Conservation (phyloP, 2,113 vertebrate genomes). For the Marmota flaviventris region DNA sequence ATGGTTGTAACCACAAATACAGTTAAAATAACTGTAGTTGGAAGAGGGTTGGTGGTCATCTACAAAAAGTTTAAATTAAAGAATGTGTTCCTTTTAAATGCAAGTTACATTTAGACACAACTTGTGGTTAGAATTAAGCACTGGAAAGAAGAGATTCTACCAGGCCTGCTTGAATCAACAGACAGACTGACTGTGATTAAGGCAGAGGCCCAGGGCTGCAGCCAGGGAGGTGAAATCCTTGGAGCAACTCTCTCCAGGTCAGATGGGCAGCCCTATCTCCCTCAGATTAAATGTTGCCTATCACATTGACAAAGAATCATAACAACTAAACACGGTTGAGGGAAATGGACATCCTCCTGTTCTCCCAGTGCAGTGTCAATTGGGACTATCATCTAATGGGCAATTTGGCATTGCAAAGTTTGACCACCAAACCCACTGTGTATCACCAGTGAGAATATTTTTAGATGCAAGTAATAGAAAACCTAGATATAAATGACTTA, state of each 20-base stretch:
- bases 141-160: background rate
- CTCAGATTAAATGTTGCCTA: background rate
- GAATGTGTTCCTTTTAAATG: background rate
- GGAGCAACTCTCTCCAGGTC: background rate
- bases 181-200: background rate
- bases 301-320: background rate
- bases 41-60: slow-evolving; percentile 1
- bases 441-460: background rate
- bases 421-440: background rate
- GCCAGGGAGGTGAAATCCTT: background rate
- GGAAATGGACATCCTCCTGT: background rate
- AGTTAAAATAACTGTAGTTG: background rate
- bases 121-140: slow-evolving; percentile 2
- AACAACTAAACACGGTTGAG: background rate
- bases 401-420: background rate
- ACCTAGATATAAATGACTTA: background rate
- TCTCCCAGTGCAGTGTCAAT: background rate
- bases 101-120: slow-evolving; percentile 17
- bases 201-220: background rate
- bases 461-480: background rate
- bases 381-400: background rate
- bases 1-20: background rate
- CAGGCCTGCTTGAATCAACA: background rate
- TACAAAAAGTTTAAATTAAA: slow-evolving; percentile 43
- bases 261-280: background rate